Base-by-base conservation (phyloP, 2,113 vertebrate species). In the Silurus asotus region DNA sequence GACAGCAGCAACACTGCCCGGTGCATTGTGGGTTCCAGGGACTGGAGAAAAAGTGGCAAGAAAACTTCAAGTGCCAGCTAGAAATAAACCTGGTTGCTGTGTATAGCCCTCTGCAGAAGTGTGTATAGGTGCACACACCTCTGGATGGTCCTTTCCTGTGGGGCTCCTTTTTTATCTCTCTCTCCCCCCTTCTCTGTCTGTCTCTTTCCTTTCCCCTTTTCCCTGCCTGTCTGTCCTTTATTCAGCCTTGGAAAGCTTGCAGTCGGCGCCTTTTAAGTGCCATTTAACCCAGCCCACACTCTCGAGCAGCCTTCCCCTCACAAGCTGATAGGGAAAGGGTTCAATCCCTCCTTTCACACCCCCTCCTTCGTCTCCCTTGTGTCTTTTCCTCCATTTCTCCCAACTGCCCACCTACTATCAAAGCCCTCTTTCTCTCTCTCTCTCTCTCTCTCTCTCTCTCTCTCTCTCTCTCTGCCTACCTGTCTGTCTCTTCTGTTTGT, bases 241-340 rank as follows among this genome's bases (percentile, higher is more conserved):
- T 82, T 88, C 85, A 88, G 91, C 78, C 90, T 83, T 84, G 88
- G 88, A 87, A 58, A n/a, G 81, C 86, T 83, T 87, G 81, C 90
- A 58, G 83, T 48, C 25, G 88, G 90, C 88, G 82, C 88, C 92
- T 94, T 94, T 94, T 91, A 95, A 94, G 92, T 91, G 84, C 67
- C 83, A 84, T 90, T 91, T 93, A 92, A 95, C 91, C 94, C 94
- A 92, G 87, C 94, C 94, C 94, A 94, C 93, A 92, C 88, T 90
- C 87, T 81, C 86, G 88, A 89, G 83, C 91, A 91, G 90, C 91
- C 92, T 88, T 87, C 90, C 90, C 88, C 85, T 88, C 72, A 89
- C 86, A 91, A 90, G 53, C 87, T 92, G 76, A 90, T 87, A 88
- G 72, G 62, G 48, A 80, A 59, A 61, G 77, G 56, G 77, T 84